Evolutionary conservation across 2,797 vertebrate species (phyloP).

Genomic region (Lophotriccus pileatus): DNA sequence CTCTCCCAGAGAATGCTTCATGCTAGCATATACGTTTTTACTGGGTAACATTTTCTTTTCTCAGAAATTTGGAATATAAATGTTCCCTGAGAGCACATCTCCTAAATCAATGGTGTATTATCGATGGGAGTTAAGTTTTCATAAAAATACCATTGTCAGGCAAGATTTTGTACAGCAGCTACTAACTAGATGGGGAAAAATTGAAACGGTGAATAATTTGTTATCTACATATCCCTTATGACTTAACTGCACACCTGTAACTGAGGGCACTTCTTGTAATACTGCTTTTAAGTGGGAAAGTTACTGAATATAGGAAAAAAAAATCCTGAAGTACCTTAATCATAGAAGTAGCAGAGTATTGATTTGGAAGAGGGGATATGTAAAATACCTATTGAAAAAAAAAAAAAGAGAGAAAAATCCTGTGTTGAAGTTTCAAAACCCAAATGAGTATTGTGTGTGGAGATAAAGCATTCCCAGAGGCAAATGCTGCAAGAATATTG

Average conservation of each 20-base stretch:
- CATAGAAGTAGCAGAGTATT: not conserved
- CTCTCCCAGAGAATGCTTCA: not conserved
- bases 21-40: not conserved
- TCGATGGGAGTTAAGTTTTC: not conserved
- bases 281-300: not conserved
- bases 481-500: not conserved
- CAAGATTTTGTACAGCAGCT: not conserved
- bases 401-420: not conserved
- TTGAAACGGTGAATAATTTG: not conserved
- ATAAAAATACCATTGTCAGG: not conserved
- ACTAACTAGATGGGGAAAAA: not conserved
- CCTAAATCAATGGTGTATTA: not conserved
- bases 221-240: not conserved
- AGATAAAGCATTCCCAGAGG: conserved; percentile 44
- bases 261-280: not conserved
- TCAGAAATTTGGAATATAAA: conserved; percentile 11
- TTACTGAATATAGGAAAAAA: not conserved
- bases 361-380: not conserved
- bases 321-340: not conserved
- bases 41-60: not conserved
- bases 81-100: not conserved
- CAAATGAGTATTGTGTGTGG: not conserved
- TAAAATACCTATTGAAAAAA: conserved; percentile 6
- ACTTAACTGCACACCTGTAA: not conserved
- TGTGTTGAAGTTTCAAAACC: not conserved